A percentile compares a stretch with the other conserved stretches of the same genome.
These are phyloP conservation scores for Tinea trinotella DNA, from an alignment of 2,888 invertebrate genomes.

Conservation along the genomic window DNA sequence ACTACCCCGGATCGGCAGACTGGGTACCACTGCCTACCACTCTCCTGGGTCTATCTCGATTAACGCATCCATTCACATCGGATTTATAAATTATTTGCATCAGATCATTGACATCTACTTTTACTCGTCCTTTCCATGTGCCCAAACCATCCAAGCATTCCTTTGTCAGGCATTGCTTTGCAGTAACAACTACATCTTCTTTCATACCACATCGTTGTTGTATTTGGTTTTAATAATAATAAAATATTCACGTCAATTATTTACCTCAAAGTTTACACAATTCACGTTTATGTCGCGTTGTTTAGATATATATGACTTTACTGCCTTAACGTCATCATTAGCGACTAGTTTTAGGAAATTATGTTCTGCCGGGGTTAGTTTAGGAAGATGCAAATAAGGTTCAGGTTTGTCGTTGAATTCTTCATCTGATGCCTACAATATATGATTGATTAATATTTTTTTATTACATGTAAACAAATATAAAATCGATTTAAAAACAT, in stretches of 20 bases:
- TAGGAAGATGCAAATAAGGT: constrained; percentile 63
- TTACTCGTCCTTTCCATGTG: too few species aligned
- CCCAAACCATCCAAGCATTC: too few species aligned
- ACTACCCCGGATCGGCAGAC: too few species aligned
- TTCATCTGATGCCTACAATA: constrained; percentile 21
- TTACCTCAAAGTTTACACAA: constrained; percentile 70
- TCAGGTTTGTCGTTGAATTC: constrained; percentile 25
- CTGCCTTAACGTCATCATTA: constrained; percentile 51
- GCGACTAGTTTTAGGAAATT: constrained; percentile 67
- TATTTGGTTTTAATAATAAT: background rate
- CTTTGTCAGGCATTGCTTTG: too few species aligned
- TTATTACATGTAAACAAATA: too few species aligned
- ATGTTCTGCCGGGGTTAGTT: constrained; percentile 60
- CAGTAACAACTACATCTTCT: background rate
- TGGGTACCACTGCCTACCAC: too few species aligned
- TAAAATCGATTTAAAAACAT: too few species aligned
- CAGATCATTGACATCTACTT: too few species aligned
- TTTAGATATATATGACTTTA: constrained; percentile 50
- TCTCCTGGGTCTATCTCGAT: too few species aligned
- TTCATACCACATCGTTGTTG: background rate
- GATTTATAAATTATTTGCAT: too few species aligned
- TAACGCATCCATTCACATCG: too few species aligned
- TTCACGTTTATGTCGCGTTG: constrained; percentile 68
- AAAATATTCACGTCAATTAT: constrained; percentile 15
- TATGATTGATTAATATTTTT: too few species aligned